Conservation (phyloP, 2,797 vertebrate species). For the Coendou prehensilis region DNA sequence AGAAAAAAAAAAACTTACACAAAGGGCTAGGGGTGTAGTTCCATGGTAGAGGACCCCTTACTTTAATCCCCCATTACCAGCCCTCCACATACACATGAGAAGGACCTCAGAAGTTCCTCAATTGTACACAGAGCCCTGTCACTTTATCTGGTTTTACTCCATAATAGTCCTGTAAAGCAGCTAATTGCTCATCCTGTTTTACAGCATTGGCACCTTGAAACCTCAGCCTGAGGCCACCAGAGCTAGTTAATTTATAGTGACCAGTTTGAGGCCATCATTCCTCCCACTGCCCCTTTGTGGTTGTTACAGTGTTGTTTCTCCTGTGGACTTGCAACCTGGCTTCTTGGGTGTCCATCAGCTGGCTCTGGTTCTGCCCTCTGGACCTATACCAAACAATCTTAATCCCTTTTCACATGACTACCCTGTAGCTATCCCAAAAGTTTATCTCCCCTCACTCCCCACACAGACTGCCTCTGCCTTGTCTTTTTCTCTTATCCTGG, state of each 20-base stretch:
- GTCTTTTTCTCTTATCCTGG: constrained; percentile 48
- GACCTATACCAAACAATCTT: background rate
- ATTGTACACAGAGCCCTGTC: background rate
- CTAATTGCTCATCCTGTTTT: background rate
- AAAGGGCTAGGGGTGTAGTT: background rate
- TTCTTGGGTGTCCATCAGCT: constrained; percentile 40
- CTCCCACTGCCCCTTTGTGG: background rate
- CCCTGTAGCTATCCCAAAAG: constrained; percentile 43
- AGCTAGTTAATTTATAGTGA: background rate
- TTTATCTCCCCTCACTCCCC: background rate
- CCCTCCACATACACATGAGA: background rate
- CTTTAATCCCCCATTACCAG: background rate
- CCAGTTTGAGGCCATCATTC: background rate
- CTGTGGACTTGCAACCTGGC: background rate
- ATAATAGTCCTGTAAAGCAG: background rate
- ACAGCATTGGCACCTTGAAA: background rate
- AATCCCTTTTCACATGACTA: constrained; percentile 56
- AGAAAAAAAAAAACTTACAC: background rate
- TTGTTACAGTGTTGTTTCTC: background rate
- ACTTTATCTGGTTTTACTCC: background rate
- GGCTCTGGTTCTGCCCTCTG: constrained; percentile 11
- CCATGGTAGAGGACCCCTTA: background rate
- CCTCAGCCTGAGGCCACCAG: background rate
- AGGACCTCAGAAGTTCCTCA: constrained; percentile 13
- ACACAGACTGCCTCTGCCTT: background rate